A percentile compares a stretch with the other conserved stretches of the same genome.
Conservation (phyloP, 1,140 invertebrate species). For the Agrypnia vestita region DNA sequence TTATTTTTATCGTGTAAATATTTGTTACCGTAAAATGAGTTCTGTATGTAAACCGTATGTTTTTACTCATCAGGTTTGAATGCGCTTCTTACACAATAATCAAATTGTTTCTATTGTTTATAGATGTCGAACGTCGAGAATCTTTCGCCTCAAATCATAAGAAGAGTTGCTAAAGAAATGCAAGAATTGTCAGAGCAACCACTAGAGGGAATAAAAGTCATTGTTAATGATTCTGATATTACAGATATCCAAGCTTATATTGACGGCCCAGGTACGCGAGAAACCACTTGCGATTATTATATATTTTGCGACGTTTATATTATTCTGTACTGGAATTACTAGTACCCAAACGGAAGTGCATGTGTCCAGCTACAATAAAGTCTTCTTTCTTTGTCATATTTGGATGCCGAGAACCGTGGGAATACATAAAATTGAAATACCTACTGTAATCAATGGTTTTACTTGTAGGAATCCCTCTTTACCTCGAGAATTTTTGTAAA, state of each 20-base stretch:
- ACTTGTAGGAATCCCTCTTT: too few species aligned
- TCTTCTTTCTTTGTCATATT: too few species aligned
- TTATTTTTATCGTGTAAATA: conserved; percentile 30
- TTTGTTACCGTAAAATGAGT: conserved; percentile 44
- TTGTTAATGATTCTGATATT: conserved; percentile 91
- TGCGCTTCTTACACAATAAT: conserved; percentile 13
- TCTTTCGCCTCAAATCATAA: conserved; percentile 92
- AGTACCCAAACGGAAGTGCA: too few species aligned
- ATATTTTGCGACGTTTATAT: too few species aligned
- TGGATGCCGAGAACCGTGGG: too few species aligned
- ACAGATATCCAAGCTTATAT: conserved; percentile 94
- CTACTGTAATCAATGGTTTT: too few species aligned
- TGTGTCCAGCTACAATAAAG: too few species aligned
- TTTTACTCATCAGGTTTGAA: background rate
- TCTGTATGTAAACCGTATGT: conserved; percentile 38
- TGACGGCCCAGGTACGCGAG: conserved; percentile 84
- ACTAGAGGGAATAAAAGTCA: conserved; percentile 91
- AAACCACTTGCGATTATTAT: background rate
- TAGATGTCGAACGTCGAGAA: conserved; percentile 92
- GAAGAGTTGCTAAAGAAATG: conserved; percentile 88
- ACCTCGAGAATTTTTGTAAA: too few species aligned
- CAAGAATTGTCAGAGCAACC: conserved; percentile 83
- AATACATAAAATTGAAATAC: too few species aligned
- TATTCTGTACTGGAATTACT: too few species aligned
- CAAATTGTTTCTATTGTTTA: conserved; percentile 34